Evolutionary conservation across 2,113 vertebrate genomes (phyloP).

Genomic region (Pardalotus punctatus): DNA sequence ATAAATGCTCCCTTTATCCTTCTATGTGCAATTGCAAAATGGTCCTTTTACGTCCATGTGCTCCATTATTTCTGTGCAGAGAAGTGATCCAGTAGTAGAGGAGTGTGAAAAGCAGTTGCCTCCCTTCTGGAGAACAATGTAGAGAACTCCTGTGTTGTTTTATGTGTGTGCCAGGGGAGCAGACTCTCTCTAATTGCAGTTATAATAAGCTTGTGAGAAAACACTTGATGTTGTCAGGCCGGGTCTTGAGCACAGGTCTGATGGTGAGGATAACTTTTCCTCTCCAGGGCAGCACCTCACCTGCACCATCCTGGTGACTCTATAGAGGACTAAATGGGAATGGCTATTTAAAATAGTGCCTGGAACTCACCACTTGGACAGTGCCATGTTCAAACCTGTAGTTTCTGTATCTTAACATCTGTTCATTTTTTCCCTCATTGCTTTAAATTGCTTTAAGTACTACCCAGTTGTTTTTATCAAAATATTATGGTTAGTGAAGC

Average conservation of each 20-base stretch:
- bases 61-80: neutral
- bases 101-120: neutral
- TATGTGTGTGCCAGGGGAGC: neutral
- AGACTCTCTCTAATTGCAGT: neutral
- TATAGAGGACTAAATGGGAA: neutral
- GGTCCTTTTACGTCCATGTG: neutral
- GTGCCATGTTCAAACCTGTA: neutral
- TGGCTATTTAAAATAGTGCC: neutral
- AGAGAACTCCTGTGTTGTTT: neutral
- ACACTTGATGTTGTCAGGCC: neutral
- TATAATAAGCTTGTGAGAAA: neutral
- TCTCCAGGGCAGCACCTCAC: neutral
- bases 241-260: neutral
- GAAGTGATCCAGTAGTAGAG: neutral
- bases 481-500: neutral
- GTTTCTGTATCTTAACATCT: neutral
- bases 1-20: neutral
- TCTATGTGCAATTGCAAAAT: neutral
- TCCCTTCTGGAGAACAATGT: neutral
- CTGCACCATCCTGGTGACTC: neutral
- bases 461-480: neutral
- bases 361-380: neutral
- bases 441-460: neutral
- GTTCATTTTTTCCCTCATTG: neutral
- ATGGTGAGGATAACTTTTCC: neutral